Conservation (phyloP, 2,888 invertebrate species). For the Cryptocheilus praepositus region DNA sequence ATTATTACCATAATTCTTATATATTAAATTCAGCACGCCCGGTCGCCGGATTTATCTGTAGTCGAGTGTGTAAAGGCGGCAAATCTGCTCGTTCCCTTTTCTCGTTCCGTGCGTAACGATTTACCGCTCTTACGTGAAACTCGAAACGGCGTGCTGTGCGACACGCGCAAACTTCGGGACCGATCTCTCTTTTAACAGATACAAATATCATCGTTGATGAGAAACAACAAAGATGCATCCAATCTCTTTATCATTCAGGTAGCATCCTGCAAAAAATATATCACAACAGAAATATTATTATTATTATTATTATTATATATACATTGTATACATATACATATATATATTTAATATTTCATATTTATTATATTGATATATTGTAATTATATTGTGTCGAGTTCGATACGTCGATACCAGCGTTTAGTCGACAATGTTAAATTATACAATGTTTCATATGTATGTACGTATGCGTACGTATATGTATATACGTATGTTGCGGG, state of each 20-base stretch:
- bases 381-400: constrained; percentile 55
- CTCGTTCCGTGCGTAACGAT: constrained; percentile 17
- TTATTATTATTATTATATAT: constrained; percentile 28
- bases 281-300: constrained; percentile 34
- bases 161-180: constrained; percentile 40
- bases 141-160: constrained; percentile 19
- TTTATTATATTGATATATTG: constrained; percentile 60
- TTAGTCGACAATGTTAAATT: constrained; percentile 49
- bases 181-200: constrained; percentile 38
- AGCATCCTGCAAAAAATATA: constrained; percentile 47
- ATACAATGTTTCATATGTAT: constrained; percentile 50
- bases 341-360: constrained; percentile 48
- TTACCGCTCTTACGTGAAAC: constrained; percentile 29
- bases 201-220: constrained; percentile 33
- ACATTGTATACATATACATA: constrained; percentile 32
- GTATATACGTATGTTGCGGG: constrained; percentile 3
- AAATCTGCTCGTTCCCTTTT: constrained; percentile 13
- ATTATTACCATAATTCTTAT: neutral
- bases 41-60: neutral
- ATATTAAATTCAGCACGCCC: neutral
- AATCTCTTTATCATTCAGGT: constrained; percentile 46
- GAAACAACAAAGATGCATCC: constrained; percentile 5
- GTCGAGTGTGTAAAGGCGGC: constrained; percentile 12
- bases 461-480: constrained; percentile 20
- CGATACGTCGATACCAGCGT: constrained; percentile 50